A percentile compares a stretch with the other conserved stretches of the same genome.
Evolutionary conservation across 2,888 invertebrate species (phyloP).

Genomic region (Oxystoma pomonae): DNA sequence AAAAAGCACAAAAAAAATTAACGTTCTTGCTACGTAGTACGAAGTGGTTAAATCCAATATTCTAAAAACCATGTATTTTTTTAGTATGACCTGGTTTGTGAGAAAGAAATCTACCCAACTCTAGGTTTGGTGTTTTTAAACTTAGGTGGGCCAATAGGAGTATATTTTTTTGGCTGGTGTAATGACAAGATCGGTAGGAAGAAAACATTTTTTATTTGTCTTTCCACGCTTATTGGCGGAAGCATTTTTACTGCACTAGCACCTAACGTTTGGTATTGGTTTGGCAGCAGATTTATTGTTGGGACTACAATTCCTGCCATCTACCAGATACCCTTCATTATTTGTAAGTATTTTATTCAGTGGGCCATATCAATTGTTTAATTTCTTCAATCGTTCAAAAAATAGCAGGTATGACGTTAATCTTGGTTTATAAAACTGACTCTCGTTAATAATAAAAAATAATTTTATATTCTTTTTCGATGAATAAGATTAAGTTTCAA

Average conservation of each 20-base stretch:
- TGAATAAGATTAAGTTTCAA: too few relatives aligned
- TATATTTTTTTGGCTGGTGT: constrained; percentile 79
- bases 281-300: constrained; percentile 74
- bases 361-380: too few relatives aligned
- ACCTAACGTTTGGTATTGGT: constrained; percentile 79
- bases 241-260: constrained; percentile 78
- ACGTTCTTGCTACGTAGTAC: too few relatives aligned
- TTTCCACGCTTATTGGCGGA: constrained; percentile 75
- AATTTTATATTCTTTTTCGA: too few relatives aligned
- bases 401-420: too few relatives aligned
- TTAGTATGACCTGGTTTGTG: constrained; percentile 88
- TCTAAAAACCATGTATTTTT: constrained; percentile 31
- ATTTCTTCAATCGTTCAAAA: too few relatives aligned
- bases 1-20: too few relatives aligned
- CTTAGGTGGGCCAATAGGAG: constrained; percentile 85
- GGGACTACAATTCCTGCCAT: constrained; percentile 89
- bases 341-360: constrained; percentile 74
- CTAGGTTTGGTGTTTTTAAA: constrained; percentile 82
- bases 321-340: constrained; percentile 92
- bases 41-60: not conserved
- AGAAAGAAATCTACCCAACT: constrained; percentile 81
- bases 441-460: too few relatives aligned
- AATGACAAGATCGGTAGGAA: constrained; percentile 86
- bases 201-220: constrained; percentile 79
- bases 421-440: too few relatives aligned